Evolutionary conservation across 2,888 invertebrate species (phyloP).

Genomic region (Diarsia brunnea): DNA sequence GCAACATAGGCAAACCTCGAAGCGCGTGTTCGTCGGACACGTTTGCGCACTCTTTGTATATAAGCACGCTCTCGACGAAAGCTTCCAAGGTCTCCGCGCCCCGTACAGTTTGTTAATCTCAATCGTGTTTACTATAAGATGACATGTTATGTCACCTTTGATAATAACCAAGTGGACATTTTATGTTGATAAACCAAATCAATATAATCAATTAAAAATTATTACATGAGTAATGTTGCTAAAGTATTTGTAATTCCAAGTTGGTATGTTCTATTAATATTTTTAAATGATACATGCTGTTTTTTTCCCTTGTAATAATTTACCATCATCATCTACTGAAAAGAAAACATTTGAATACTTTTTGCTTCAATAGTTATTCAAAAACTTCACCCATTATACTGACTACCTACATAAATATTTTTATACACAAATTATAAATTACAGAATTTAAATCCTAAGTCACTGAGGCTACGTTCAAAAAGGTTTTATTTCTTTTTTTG

Average conservation of each 20-base stretch:
- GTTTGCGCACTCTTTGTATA: too few species aligned
- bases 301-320: not conserved
- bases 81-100: too few species aligned
- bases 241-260: not conserved
- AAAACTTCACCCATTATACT: not conserved
- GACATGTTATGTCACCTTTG: conserved; percentile 9
- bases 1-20: too few species aligned
- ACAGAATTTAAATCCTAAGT: not conserved
- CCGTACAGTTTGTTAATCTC: not conserved
- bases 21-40: too few species aligned
- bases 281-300: not conserved
- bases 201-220: not conserved
- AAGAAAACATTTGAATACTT: not conserved
- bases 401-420: not conserved
- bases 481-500: not conserved
- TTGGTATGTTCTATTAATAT: not conserved
- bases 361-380: not conserved
- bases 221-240: not conserved
- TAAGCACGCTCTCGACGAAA: too few species aligned
- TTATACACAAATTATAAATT: not conserved
- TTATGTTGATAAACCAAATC: not conserved
- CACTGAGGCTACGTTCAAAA: not conserved
- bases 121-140: conserved; percentile 19
- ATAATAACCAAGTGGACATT: not conserved
- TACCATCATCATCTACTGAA: not conserved